Base-by-base conservation (phyloP, 2,888 invertebrate species). In the Taenaris catops region DNA sequence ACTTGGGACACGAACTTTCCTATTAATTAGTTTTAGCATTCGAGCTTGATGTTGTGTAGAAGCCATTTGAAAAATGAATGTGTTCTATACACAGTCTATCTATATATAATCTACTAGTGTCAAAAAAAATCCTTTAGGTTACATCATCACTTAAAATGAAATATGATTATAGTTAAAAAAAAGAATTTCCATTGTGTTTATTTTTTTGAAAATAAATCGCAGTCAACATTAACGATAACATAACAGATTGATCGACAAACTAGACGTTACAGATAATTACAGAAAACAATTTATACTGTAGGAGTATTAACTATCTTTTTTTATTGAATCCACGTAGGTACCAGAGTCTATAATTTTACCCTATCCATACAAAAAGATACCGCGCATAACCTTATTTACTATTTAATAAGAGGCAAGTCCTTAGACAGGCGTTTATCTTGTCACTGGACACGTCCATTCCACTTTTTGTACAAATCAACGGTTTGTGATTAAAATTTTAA, bases 401-500 rank as follows among this genome's bases (percentile, higher is more conserved):
- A 38, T 41, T 34, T 34, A 28, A 34, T 37, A 40, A 27, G 24
- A 40, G 32, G 24, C 32, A 21, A 34, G 31, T 34, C 36, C 34
- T 29, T 26, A 9, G 32, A 11, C 26, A 52, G 51, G 51, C 57
- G 57, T 60, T 62, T 55, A 58, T 58, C 50, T 60, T 66, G 69
- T 69, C 67, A 66, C 55, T 60, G 57, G 51, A 53, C 55, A 49
- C 56, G 55, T 63, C 59, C 58, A 63, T 68, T 71, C 61, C 61
- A 64, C 64, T 75, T 71, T 75, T 72, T 71, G 63, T 68, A 63
- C 66, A 75, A 79, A 78, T 74, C 74, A 74, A 73, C 73, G 64
- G 48, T 58, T 69, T 75, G 70, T 74, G 80, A 80, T 84, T 81
- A 83, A 84, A 83, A 73, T 79, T 83, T 80, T 69, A 81, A 83